Percentiles rank a stretch among this genome's conserved stretches.
Conservation (phyloP, 2,797 vertebrate genomes). For the Geotria australis region DNA sequence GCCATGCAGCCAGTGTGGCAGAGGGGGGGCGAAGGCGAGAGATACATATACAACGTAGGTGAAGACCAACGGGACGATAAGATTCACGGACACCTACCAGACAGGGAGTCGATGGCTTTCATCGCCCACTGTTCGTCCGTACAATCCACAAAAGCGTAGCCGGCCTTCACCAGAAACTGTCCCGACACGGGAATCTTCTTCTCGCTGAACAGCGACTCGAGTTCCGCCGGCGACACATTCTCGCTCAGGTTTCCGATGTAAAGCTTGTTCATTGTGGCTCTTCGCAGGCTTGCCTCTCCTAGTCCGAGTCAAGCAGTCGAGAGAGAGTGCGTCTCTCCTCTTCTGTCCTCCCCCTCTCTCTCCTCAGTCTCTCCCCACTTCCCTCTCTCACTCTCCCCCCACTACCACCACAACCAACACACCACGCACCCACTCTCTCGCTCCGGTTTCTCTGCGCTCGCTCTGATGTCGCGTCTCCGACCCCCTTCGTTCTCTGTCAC, state of each 20-base stretch:
- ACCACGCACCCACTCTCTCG: too few relatives aligned
- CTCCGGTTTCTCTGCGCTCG: too few relatives aligned
- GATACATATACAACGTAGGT: too few relatives aligned
- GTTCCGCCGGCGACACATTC: constrained; percentile 60
- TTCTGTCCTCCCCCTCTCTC: too few relatives aligned
- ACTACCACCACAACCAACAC: too few relatives aligned
- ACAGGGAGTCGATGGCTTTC: constrained; percentile 89
- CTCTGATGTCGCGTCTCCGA: constrained; percentile 4
- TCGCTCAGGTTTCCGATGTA: constrained; percentile 93
- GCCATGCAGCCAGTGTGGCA: too few relatives aligned
- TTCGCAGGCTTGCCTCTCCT: background rate
- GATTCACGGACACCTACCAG: constrained; percentile 39
- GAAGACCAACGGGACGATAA: too few relatives aligned
- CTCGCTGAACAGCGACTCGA: constrained; percentile 85
- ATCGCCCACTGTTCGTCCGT: constrained; percentile 85
- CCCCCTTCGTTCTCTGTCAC: constrained; percentile 12
- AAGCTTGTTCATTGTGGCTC: constrained; percentile 68
- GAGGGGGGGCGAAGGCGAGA: too few relatives aligned
- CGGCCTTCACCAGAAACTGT: constrained; percentile 73
- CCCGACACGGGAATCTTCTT: constrained; percentile 78
- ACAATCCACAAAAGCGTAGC: constrained; percentile 96
- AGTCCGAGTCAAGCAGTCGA: too few relatives aligned
- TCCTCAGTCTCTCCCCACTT: too few relatives aligned
- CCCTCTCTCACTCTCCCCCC: too few relatives aligned
- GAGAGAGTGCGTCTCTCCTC: too few relatives aligned